Evolutionary conservation across 2,888 invertebrate genomes (phyloP).

Genomic region (Nomada fucata): DNA sequence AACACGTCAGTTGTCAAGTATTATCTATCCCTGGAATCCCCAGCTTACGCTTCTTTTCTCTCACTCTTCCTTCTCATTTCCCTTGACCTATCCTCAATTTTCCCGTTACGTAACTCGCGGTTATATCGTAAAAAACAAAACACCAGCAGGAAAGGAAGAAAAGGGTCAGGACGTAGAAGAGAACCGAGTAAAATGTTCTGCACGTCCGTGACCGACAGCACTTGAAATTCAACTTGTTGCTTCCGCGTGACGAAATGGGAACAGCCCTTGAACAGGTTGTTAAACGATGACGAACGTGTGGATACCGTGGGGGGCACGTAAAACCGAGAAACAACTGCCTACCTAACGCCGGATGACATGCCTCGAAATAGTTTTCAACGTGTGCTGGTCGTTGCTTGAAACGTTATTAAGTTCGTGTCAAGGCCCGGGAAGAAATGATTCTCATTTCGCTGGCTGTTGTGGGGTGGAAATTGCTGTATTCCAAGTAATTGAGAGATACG

Average conservation of each 20-base stretch:
- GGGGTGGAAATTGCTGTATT: not conserved
- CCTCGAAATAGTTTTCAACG: not conserved
- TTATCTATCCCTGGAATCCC: conserved; percentile 15
- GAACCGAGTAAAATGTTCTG: conserved; percentile 20
- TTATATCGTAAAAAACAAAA: not conserved
- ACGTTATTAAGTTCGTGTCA: conserved; percentile 8
- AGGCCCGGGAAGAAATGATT: not conserved
- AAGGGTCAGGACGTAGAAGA: not conserved
- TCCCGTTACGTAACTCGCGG: not conserved
- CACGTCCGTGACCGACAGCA: conserved; percentile 15
- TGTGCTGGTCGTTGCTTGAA: not conserved
- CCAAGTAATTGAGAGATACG: not conserved
- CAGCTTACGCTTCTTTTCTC: not conserved
- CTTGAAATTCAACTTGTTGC: conserved; percentile 61
- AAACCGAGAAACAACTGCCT: conserved; percentile 40
- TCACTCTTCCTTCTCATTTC: not conserved
- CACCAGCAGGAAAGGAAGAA: not conserved
- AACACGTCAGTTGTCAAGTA: conserved; percentile 8
- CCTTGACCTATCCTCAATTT: not conserved
- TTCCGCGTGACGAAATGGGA: conserved; percentile 28
- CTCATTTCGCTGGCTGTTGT: not conserved
- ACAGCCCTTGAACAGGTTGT: conserved; percentile 4
- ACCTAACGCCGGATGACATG: conserved; percentile 7
- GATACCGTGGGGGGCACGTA: conserved; percentile 23
- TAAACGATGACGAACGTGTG: not conserved